These are phyloP conservation scores for Chamaetylas fuelleborni DNA, from an alignment of 2,113 vertebrate genomes.

Conservation along the genomic window DNA sequence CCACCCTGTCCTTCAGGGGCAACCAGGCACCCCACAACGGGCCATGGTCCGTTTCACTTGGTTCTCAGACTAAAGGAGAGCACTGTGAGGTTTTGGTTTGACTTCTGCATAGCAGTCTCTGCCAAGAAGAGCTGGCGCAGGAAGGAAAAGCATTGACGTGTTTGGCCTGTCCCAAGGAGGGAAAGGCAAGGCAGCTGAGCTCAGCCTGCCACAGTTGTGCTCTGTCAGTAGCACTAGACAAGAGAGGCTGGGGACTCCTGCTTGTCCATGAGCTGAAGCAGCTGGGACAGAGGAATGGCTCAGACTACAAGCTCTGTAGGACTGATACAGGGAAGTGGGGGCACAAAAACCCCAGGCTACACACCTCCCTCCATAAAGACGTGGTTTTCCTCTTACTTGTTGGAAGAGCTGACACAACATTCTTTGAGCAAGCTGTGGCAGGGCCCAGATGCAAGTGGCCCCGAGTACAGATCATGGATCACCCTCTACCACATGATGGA, in stretches of 20 bases:
- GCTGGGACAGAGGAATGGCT: conserved; percentile 10
- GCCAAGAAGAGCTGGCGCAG: not conserved
- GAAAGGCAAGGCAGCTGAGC: not conserved
- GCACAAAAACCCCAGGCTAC: not conserved
- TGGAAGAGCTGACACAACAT: not conserved
- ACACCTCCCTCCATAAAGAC: not conserved
- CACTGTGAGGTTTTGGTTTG: not conserved
- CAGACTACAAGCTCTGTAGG: not conserved
- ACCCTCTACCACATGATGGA: not conserved
- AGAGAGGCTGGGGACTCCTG: not conserved
- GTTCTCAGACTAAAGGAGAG: not conserved
- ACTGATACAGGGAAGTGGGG: not conserved
- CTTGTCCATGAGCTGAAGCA: not conserved
- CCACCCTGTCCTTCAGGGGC: not conserved
- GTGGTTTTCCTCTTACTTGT: not conserved
- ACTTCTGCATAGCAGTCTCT: conserved; percentile 28
- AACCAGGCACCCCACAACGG: not conserved
- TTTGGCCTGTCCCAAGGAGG: not conserved
- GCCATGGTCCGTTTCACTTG: not conserved
- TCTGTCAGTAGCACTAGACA: not conserved
- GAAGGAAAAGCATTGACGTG: not conserved
- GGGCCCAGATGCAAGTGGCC: not conserved
- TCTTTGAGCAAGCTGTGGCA: not conserved
- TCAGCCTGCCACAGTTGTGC: not conserved
- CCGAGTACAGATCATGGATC: not conserved